phyloP scores from a whole-genome alignment of 35 echinoderm and acorn worm genomes.

The Eucidaris tribuloides region DNA sequence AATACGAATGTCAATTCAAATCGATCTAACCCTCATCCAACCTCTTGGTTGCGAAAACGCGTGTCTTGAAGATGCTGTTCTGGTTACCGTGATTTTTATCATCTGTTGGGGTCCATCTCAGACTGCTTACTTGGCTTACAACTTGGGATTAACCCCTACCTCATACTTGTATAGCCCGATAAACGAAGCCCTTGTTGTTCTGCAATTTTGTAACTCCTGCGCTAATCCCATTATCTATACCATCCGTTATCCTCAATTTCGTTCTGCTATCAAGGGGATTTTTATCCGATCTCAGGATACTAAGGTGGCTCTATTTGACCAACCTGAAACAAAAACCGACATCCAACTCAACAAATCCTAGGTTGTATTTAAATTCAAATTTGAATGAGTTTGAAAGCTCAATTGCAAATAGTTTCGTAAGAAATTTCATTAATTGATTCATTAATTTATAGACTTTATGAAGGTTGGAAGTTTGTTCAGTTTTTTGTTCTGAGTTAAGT shows the following conservation, averaged over 20 bases:
- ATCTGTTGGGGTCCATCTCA: not conserved
- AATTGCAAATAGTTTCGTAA: too few relatives aligned
- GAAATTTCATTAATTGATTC: too few relatives aligned
- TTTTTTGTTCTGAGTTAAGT: too few relatives aligned
- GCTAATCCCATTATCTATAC: conserved; percentile 5
- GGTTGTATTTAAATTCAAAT: too few relatives aligned
- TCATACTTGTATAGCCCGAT: not conserved
- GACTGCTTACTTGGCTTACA: not conserved
- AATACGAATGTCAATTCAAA: not conserved
- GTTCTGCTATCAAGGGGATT: not conserved
- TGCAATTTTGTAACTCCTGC: not conserved
- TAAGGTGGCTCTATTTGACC: too few relatives aligned
- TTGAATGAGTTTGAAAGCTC: too few relatives aligned
- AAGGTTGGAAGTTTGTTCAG: too few relatives aligned
- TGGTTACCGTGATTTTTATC: not conserved
- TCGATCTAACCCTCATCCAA: not conserved
- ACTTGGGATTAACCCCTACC: not conserved
- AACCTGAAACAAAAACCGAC: too few relatives aligned
- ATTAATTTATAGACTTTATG: too few relatives aligned
- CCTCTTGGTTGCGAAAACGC: not conserved
- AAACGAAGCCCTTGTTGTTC: not conserved
- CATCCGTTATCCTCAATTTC: not conserved
- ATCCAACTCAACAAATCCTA: too few relatives aligned
- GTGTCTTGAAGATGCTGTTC: conserved; percentile 14
- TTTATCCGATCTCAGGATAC: too few relatives aligned